Evolutionary conservation across 2,888 invertebrate species (phyloP).

Genomic region (Thalpophila matura): DNA sequence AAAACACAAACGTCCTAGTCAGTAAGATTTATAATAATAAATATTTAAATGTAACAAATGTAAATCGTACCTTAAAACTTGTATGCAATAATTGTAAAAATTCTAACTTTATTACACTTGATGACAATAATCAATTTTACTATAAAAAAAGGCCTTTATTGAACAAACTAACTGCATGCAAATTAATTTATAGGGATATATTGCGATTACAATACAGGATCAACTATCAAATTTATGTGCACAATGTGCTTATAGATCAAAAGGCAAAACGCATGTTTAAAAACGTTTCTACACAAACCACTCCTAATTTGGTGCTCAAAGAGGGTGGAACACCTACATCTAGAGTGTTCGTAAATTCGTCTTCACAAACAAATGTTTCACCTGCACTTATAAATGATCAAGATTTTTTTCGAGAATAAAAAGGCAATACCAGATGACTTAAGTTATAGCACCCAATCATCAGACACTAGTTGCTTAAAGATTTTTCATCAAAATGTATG

Average conservation of each 20-base stretch:
- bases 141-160: not conserved
- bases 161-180: not conserved
- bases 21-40: not conserved
- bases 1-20: slow-evolving; percentile 3
- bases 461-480: not conserved
- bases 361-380: not conserved
- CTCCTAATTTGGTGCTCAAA: not conserved
- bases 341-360: not conserved
- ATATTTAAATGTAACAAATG: not conserved
- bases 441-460: not conserved
- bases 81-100: slow-evolving; percentile 1
- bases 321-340: not conserved
- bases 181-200: not conserved
- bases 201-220: not conserved
- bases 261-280: not conserved
- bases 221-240: not conserved
- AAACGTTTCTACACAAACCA: not conserved
- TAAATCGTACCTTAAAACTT: not conserved
- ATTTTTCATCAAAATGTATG: slow-evolving; percentile 11
- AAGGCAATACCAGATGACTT: not conserved
- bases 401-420: not conserved
- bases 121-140: not conserved
- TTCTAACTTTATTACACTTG: not conserved
- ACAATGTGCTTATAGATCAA: not conserved
- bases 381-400: not conserved